A percentile compares a stretch with the other conserved stretches of the same genome.
Evolutionary conservation across 2,113 vertebrate species (phyloP).

Genomic region (Spilogale gracilis): DNA sequence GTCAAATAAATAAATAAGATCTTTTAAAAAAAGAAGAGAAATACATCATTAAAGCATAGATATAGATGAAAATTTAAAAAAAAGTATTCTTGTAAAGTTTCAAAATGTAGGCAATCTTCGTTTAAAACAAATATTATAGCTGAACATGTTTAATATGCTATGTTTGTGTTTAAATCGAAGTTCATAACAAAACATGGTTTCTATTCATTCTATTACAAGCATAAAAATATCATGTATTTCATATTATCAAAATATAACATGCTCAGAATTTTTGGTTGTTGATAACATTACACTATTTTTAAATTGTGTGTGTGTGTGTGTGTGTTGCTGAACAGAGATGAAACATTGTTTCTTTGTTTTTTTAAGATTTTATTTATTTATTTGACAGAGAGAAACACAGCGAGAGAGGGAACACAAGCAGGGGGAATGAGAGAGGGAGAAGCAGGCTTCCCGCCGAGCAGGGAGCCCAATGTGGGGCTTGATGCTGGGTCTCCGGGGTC

Average conservation of each 20-base stretch:
- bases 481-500: no score
- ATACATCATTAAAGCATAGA: not conserved
- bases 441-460: no score
- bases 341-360: not conserved
- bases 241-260: not conserved
- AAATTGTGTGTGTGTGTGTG: not conserved
- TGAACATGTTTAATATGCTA: not conserved
- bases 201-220: not conserved
- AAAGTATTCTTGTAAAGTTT: not conserved
- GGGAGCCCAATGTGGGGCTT: no score
- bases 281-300: not conserved
- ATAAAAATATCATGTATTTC: not conserved
- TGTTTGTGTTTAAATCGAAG: slow-evolving; percentile 12
- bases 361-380: no score
- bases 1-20: not conserved
- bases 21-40: not conserved
- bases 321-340: not conserved
- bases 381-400: no score
- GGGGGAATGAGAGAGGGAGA: no score
- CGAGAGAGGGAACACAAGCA: no score
- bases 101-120: not conserved
- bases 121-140: not conserved
- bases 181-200: not conserved
- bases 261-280: not conserved
- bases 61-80: not conserved